Conservation (phyloP, 2,113 vertebrate genomes). For the Phycodurus eques region DNA sequence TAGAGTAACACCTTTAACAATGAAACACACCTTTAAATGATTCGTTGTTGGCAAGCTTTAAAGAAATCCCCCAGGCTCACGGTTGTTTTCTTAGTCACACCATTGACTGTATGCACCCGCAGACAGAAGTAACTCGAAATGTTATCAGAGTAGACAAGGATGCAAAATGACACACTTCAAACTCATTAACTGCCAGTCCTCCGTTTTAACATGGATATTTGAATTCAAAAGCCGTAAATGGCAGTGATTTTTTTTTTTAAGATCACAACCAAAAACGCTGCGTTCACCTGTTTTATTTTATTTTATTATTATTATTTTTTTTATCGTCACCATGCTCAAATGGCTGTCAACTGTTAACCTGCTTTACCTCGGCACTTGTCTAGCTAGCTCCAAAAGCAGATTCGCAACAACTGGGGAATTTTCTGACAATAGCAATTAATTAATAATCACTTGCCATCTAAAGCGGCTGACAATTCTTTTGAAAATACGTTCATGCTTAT, state of each 20-base stretch:
- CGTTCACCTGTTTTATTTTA: constrained; percentile 4
- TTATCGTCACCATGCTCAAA: background rate
- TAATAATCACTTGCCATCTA: background rate
- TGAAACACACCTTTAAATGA: constrained; percentile 19
- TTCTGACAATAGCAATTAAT: background rate
- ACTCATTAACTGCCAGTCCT: too few relatives aligned
- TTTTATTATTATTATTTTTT: background rate
- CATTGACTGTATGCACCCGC: background rate
- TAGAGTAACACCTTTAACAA: background rate
- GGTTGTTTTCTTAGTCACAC: constrained; percentile 26
- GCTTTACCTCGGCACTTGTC: background rate
- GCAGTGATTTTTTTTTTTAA: background rate
- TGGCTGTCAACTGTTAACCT: background rate
- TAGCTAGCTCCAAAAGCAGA: background rate
- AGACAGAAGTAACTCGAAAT: background rate
- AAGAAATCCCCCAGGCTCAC: constrained; percentile 24
- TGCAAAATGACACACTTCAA: background rate
- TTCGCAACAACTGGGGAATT: background rate
- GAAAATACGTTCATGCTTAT: background rate
- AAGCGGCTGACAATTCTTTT: background rate
- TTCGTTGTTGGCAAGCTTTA: constrained; percentile 20
- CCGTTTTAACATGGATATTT: too few relatives aligned
- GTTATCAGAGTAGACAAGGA: background rate
- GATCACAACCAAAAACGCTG: background rate
- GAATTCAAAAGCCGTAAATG: too few relatives aligned